Base-by-base conservation (phyloP, 2,888 invertebrate species). In the Yponomeuta cagnagella region DNA sequence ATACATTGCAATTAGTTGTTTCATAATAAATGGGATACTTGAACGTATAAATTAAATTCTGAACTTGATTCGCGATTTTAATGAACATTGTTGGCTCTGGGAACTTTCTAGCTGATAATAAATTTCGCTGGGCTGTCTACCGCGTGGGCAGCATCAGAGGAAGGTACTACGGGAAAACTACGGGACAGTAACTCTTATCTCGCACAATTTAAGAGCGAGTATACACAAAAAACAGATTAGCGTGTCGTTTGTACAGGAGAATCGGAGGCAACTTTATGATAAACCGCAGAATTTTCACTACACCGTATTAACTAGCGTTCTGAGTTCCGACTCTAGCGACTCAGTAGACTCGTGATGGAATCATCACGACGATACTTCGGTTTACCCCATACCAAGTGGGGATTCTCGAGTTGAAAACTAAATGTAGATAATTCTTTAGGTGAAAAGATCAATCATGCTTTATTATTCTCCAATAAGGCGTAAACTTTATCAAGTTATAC, bases 31-130 rank as follows among this genome's bases (percentile, higher is more conserved):
- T 58, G 52, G 52, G 52, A 72, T 73, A 73, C 72, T 73, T 72
- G 63, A 15, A 63, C 70, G 70, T 71, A 77, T 79, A 82, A 80
- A 82, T 81, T 80, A 78, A 79, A 78, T 77, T 79, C 75, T 72
- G 74, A 75, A 76, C 74, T 79, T 79, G 74, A 78, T 80, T 78
- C 77, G 75, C 75, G 74, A 76, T 77, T 78, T 71, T 70, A 70
- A 83, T 81, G 79, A 80, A 80, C 81, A 77, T 77, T 72, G 76
- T 72, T 77, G 52, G 52, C 52, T 58, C 52, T 58, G 52, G 76
- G 64, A 64, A 48, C 69, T 69, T 69, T 69, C 15, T 69, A n/a
- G 48, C 48, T 23, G 69, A 48, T 58, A 58, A 58, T 58, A 58
- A 58, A 58, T 58, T 58, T 58, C 52, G 52, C 52, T 58, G 15